Evolutionary conservation across 53 echinoderm and acorn worm genomes (phyloP).

Genomic region (Patiria pectinifera): DNA sequence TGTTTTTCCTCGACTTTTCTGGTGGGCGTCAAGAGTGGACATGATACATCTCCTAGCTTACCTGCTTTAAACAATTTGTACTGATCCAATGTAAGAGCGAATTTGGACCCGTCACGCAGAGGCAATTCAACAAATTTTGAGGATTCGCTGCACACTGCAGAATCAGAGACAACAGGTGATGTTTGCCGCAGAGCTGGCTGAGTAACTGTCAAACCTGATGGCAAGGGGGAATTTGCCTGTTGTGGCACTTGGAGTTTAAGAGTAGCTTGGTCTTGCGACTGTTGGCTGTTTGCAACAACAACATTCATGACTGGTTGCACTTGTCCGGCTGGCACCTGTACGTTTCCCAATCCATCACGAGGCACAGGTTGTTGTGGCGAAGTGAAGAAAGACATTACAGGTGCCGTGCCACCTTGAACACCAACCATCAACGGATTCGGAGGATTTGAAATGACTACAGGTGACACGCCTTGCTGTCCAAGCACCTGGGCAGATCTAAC

Average conservation of each 20-base stretch:
- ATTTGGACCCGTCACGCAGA: not conserved
- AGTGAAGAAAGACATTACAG: not conserved
- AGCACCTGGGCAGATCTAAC: not conserved
- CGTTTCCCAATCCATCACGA: not conserved
- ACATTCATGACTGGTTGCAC: not conserved
- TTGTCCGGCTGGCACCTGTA: not conserved
- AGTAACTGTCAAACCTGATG: not conserved
- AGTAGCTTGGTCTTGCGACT: not conserved
- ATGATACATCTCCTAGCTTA: conserved; percentile 8
- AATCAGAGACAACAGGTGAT: not conserved
- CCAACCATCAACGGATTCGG: not conserved
- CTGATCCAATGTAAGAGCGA: conserved; percentile 12
- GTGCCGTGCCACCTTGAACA: not conserved
- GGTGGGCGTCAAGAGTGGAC: not conserved
- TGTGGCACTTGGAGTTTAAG: not conserved
- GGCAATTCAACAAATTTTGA: not conserved
- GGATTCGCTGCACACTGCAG: not conserved
- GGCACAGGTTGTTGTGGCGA: not conserved
- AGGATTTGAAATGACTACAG: not conserved
- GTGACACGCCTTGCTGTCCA: not conserved
- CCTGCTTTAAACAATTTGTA: conserved; percentile 9
- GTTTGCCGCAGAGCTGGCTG: not conserved
- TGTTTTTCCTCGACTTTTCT: conserved; percentile 4
- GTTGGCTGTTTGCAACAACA: not conserved
- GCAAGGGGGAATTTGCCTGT: not conserved